Base-by-base conservation (phyloP, 2,113 vertebrate genomes). In the Toxostoma redivivum region DNA sequence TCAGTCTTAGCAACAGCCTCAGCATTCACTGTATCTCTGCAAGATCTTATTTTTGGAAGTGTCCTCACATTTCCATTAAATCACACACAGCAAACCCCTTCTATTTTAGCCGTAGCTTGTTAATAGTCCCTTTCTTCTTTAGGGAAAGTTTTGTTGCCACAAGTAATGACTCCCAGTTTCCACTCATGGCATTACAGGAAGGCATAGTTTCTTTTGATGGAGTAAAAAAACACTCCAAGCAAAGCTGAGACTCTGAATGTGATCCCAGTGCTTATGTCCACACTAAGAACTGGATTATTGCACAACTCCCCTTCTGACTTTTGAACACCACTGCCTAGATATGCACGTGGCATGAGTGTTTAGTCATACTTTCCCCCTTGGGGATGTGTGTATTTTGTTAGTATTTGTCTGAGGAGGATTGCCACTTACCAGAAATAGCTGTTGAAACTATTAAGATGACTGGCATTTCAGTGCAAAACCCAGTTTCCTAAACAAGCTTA, bases 371-470 rank as follows among this genome's bases (percentile, higher is more conserved):
- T 84, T 81, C 88, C 76, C 93, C 83, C 74, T 22, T 14, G 33
- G 37, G 61, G 54, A 79, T 0, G 0, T 22, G 31, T 80, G 51
- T 62, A 77, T 93, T 91, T 76, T 50, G 18, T 77, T 67, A 79
- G 73, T 47, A 48, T 72, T 90, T 47, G 35, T 57, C 54, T 65
- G 72, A 85, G 42, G 16, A 45, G 30, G 47, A 77, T 73, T 92
- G 87, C 48, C 93, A 89, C 60, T 50, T 61, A 50, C 60, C 79
- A 78, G 65, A 88, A 95, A 87, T 16, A 91, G 78, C 74, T 95
- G 58, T 71, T 17, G 13, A 89, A 92, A 76, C 86, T 40, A 56
- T 80, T 77, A 56, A 31, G 19, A 74, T 81, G 27, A 18, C 47
- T 94, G 37, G 28, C 66, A 51, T 77, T 95, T 91, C 58, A 42